phyloP scores from a whole-genome alignment of 2,888 invertebrate species.

The Sinotaia quadrata region DNA sequence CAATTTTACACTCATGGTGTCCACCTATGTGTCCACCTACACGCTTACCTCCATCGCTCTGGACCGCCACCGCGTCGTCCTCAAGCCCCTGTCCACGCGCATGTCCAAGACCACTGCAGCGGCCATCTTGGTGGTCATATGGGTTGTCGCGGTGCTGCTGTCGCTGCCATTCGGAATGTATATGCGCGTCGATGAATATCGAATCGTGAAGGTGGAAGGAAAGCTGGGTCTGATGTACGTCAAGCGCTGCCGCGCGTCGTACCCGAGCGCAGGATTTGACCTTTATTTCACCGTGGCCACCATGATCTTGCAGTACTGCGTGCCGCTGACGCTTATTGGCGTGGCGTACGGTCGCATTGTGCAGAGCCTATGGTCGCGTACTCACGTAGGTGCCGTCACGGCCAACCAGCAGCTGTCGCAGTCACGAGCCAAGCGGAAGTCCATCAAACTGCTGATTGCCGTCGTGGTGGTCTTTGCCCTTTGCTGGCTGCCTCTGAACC shows the following conservation, averaged over 20 bases:
- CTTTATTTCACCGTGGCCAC: conserved; percentile 70
- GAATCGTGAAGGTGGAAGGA: conserved; percentile 19
- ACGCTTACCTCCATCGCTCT: conserved; percentile 73
- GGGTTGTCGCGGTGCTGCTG: conserved; percentile 66
- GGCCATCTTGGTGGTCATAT: conserved; percentile 67
- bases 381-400: conserved; percentile 71
- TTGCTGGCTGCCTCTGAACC: conserved; percentile 74
- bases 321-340: conserved; percentile 72
- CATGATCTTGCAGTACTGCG: conserved; percentile 71
- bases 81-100: conserved; percentile 71
- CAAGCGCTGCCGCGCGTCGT: conserved; percentile 67
- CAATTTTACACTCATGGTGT: conserved; percentile 72
- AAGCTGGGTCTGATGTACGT: conserved; percentile 43
- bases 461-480: conserved; percentile 73
- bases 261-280: conserved; percentile 64
- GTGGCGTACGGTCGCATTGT: conserved; percentile 71
- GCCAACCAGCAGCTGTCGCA: conserved; percentile 70
- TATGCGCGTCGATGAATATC: conserved; percentile 49
- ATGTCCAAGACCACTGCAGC: conserved; percentile 69
- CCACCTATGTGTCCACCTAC: conserved; percentile 73
- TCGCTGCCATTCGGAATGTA: conserved; percentile 72
- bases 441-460: conserved; percentile 73
- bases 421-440: conserved; percentile 70
- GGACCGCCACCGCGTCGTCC: conserved; percentile 72
- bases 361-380: conserved; percentile 66